Base-by-base conservation (phyloP, 1,140 invertebrate species). In the Nebria ingens region DNA sequence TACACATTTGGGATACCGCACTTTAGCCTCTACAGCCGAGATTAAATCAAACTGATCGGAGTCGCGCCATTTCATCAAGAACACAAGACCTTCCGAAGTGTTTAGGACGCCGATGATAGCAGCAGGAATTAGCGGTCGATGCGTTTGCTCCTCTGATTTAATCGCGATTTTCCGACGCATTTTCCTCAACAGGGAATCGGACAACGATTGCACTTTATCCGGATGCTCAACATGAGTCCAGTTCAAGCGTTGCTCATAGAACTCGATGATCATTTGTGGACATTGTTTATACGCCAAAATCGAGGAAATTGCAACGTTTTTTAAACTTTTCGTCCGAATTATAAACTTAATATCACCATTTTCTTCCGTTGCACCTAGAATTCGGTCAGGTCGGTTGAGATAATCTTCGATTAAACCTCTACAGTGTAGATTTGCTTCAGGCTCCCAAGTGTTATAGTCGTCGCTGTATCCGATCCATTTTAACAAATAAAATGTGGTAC, bases 341-440 rank as follows among this genome's bases (percentile, higher is more conserved):
- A 34, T 34, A n/a, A 34, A 34, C 25, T 6, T n/a, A 9, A 34
- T 9, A 34, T 34, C 25, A 34, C 25, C 25, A 34, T 34, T 34
- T 9, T 34, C 6, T 34, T 34, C 25, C 6, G 25, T 34, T n/a
- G 25, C 25, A 34, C 25, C 25, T 6, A 34, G 25, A 34, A 34
- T 34, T 34, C n/a, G 6, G 25, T 34, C 25, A 6, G 25, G 25
- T n/a, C 25, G 25, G n/a, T n/a, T 6, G 6, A 34, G n/a, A 34
- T 34, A 34, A n/a, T 34, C 84, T 60, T 82, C 81, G 54, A 97
- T 96, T 13, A 97, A 73, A 59, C 93, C 91, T 17, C 90, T 89
- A 71, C 93, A 97, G 66, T 94, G 91, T 0, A 97, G 73, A 71
- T 94, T 90, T 58, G 88, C 86, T 57, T 86, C 85, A 13, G 89